Evolutionary conservation across 1,140 invertebrate genomes (phyloP), one percentile per base, ranked within the genome.

Genomic region (Bombus soroeensis): DNA sequence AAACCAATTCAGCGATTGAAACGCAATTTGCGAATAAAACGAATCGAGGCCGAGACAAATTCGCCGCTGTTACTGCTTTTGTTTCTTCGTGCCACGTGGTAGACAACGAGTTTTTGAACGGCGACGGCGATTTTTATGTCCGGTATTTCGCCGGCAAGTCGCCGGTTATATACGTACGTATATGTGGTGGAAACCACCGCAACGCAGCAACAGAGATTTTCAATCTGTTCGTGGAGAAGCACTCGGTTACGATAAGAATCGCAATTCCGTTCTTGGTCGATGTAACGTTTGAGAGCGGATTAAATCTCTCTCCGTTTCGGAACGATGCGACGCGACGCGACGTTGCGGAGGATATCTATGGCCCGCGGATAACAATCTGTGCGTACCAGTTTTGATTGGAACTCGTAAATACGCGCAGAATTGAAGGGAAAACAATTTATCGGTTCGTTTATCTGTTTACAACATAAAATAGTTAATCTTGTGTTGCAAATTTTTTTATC

Each of bases 201-300:
- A 53, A 62, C 78, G 57, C 25, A 53, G 25, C 57, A 53, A 18
- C 32, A 34, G 71, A 83, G 76, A 62, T 88, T 90, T 88, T 90
- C 91, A 90, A 91, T 88, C 86, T 82, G 82, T 87, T 74, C 70
- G 85, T 76, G 72, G 80, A 74, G 77, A 87, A 81, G 81, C 81
- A 81, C 47, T 79, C 85, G 32, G 85, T 76, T 53, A 39, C 82
- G 90, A 91, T 91, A 91, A 91, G 85, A 85, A 86, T 88, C 87
- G 83, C 90, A 89, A 88, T 86, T 90, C 84, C 81, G 66, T 78
- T 84, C 70, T 83, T 80, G 47, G 72, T 88, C 79, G 83, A 88
- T 87, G 87, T 84, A 87, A 87, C 71, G 79, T 85, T 78, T 78
- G 47, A 76, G 78, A 82, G 37, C 68, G 87, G 89, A 90, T 90